A percentile compares a stretch with the other conserved stretches of the same genome.
These are phyloP conservation scores for Zoanthus solanderi DNA, from an alignment of 92 coral and sea anemone species.

Conservation along the genomic window DNA sequence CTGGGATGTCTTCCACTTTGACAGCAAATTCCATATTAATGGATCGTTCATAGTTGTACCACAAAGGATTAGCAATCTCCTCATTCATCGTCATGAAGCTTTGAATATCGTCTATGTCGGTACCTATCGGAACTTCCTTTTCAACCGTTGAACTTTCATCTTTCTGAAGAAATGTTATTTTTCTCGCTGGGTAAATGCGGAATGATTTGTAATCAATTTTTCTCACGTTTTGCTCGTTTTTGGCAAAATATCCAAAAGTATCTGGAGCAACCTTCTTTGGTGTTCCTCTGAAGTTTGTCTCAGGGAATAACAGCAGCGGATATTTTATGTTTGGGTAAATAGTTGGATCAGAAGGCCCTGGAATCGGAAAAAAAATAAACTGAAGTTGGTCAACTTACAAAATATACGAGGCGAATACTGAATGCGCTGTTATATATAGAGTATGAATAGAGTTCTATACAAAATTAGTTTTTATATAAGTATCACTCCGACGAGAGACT, in stretches of 20 bases:
- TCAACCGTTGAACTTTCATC: constrained; percentile 66
- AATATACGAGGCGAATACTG: too few relatives aligned
- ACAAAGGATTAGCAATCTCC: constrained; percentile 77
- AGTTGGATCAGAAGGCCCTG: constrained; percentile 73
- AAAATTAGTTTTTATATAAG: too few relatives aligned
- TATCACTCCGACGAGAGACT: too few relatives aligned
- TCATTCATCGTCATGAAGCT: constrained; percentile 80
- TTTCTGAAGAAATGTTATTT: constrained; percentile 79
- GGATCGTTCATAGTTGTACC: constrained; percentile 91
- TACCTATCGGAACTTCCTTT: constrained; percentile 72
- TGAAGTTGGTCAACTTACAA: too few relatives aligned
- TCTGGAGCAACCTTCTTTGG: constrained; percentile 79
- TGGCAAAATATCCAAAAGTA: constrained; percentile 79
- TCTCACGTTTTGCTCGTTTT: constrained; percentile 73
- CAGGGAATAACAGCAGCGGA: constrained; percentile 90
- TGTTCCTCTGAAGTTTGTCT: constrained; percentile 76
- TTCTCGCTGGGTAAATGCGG: constrained; percentile 82
- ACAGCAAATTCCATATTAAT: constrained; percentile 85
- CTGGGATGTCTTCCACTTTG: constrained; percentile 82
- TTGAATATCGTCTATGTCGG: constrained; percentile 83
- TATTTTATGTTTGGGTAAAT: constrained; percentile 77
- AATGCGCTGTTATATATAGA: too few relatives aligned
- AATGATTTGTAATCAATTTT: constrained; percentile 75
- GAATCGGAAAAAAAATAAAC: background rate
- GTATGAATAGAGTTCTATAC: too few relatives aligned